Conservation (phyloP, 2,888 invertebrate species). For the Eurytoma californica region DNA sequence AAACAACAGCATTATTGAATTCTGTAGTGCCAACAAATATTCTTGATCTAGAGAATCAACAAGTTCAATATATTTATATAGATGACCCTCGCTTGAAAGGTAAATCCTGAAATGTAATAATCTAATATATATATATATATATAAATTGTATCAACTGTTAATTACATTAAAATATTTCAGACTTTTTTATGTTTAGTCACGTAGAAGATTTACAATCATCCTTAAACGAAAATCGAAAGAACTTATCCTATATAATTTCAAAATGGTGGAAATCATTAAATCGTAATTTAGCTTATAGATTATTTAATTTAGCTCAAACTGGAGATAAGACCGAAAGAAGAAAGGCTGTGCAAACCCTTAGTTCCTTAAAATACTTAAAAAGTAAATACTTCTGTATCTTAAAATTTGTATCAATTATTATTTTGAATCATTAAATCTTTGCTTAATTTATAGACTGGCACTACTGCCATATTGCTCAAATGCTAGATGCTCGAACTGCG, state of each 20-base stretch:
- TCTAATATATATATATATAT: no score
- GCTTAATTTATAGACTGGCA: slow-evolving; percentile 75
- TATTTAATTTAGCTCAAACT: slow-evolving; percentile 81
- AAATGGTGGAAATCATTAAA: slow-evolving; percentile 81
- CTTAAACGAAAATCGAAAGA: slow-evolving; percentile 59
- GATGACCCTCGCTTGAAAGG: slow-evolving; percentile 75
- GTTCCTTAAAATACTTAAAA: slow-evolving; percentile 81
- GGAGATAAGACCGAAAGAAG: slow-evolving; percentile 80
- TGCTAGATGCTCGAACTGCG: slow-evolving; percentile 85
- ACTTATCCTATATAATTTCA: slow-evolving; percentile 61
- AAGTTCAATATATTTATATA: slow-evolving; percentile 78
- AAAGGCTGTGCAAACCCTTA: slow-evolving; percentile 81
- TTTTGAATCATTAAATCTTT: slow-evolving; percentile 30
- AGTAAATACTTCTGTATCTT: slow-evolving; percentile 63
- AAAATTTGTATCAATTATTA: slow-evolving; percentile 13
- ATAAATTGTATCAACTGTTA: slow-evolving; percentile 22
- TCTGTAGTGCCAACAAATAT: slow-evolving; percentile 73
- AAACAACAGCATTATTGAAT: slow-evolving; percentile 70
- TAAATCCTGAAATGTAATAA: slow-evolving; percentile 54
- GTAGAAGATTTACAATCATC: slow-evolving; percentile 61
- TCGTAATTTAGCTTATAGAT: slow-evolving; percentile 81
- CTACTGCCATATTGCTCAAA: slow-evolving; percentile 86
- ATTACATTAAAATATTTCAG: slow-evolving; percentile 58
- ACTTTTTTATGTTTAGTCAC: slow-evolving; percentile 63
- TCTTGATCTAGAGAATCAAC: slow-evolving; percentile 71